phyloP scores from a whole-genome alignment of 2,113 vertebrate genomes.

The Corythaixoides concolor region DNA sequence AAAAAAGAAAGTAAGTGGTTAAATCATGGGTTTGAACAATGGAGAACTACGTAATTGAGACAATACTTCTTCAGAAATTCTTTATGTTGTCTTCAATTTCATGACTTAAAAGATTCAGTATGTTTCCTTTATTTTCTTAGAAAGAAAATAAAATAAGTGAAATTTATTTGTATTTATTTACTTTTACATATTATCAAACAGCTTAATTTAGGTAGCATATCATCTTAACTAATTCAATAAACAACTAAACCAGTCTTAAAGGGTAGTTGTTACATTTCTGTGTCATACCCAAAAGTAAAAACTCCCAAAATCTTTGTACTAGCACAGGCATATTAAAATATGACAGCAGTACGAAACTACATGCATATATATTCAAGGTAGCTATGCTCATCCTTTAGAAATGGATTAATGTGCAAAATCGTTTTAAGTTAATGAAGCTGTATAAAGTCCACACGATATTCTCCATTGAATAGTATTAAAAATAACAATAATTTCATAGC shows the following conservation, averaged over 20 bases:
- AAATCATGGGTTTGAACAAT: neutral
- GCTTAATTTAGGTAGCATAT: neutral
- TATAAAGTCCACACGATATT: neutral
- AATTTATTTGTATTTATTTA: neutral
- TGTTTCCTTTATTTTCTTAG: neutral
- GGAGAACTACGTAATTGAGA: neutral
- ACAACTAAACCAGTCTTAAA: neutral
- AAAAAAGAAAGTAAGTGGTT: neutral
- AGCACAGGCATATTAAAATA: neutral
- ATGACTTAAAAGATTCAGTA: neutral
- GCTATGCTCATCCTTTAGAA: neutral
- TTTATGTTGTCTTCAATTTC: neutral
- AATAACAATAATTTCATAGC: neutral
- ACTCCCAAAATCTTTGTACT: neutral
- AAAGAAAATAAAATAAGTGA: neutral
- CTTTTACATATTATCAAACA: neutral
- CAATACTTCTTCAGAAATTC: neutral
- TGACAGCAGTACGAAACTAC: neutral
- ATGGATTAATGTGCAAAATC: neutral
- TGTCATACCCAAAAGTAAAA: neutral
- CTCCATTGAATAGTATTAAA: neutral
- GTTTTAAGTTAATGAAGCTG: neutral
- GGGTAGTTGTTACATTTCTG: neutral
- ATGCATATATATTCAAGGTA: neutral
- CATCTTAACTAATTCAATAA: neutral